These are phyloP conservation scores for Marmota monax DNA, from an alignment of 2,113 vertebrate genomes.

Conservation along the genomic window DNA sequence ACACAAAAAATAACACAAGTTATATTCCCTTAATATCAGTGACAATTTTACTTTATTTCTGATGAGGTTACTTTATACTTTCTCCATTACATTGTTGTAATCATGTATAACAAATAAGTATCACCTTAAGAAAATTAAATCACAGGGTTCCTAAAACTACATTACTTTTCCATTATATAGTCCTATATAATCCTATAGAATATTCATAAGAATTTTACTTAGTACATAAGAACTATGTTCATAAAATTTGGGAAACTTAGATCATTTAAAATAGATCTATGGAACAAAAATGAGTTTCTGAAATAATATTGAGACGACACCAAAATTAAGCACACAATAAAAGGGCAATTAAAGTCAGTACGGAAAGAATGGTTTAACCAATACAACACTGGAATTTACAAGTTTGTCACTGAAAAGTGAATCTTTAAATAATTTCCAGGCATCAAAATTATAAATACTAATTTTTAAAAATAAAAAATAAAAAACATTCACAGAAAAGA, in stretches of 20 bases:
- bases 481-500: background rate
- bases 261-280: background rate
- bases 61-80: background rate
- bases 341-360: background rate
- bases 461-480: background rate
- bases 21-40: background rate
- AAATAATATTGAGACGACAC: background rate
- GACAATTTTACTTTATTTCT: background rate
- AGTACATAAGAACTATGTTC: background rate
- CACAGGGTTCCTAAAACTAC: background rate
- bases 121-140: background rate
- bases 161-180: background rate
- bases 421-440: conserved; percentile 3
- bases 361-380: background rate
- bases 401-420: background rate
- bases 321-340: background rate
- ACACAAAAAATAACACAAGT: background rate
- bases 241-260: background rate
- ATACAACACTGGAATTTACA: background rate
- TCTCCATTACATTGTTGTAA: background rate
- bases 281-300: background rate
- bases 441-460: background rate
- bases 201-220: background rate
- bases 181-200: background rate
- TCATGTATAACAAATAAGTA: background rate